These are phyloP conservation scores for Galerucella pusilla DNA, from an alignment of 2,888 invertebrate genomes.

Conservation along the genomic window DNA sequence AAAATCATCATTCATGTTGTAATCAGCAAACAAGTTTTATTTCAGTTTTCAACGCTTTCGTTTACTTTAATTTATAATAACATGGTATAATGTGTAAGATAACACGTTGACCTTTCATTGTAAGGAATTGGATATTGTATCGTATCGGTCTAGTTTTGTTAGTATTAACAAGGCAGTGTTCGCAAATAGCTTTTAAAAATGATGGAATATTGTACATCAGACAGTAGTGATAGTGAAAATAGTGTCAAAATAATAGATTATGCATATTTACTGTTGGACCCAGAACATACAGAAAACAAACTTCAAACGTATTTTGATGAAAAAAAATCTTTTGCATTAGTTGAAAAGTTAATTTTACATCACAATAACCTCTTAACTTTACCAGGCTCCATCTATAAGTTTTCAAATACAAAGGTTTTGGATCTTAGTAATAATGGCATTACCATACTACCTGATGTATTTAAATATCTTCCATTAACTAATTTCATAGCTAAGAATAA, in stretches of 20 bases:
- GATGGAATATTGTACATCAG: slow-evolving; percentile 87
- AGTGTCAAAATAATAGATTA: slow-evolving; percentile 79
- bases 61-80: slow-evolving; percentile 5
- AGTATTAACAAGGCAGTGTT: slow-evolving; percentile 1
- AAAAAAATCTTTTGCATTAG: slow-evolving; percentile 69
- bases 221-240: slow-evolving; percentile 77
- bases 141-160: slow-evolving; percentile 6
- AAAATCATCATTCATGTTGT: too few relatives aligned
- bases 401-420: slow-evolving; percentile 80
- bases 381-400: slow-evolving; percentile 73
- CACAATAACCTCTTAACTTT: slow-evolving; percentile 83
- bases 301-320: slow-evolving; percentile 72
- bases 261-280: slow-evolving; percentile 72
- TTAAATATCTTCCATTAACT: slow-evolving; percentile 79
- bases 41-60: neutral
- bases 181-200: slow-evolving; percentile 4
- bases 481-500: slow-evolving; percentile 92
- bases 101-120: slow-evolving; percentile 14
- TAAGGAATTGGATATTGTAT: neutral
- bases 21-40: neutral
- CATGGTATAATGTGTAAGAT: slow-evolving; percentile 5
- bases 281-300: slow-evolving; percentile 72
- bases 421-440: slow-evolving; percentile 91
- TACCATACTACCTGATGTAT: slow-evolving; percentile 79
- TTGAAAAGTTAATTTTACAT: slow-evolving; percentile 84